Evolutionary conservation across 2,888 invertebrate species (phyloP).

Genomic region (Barypeithes pellucidus): DNA sequence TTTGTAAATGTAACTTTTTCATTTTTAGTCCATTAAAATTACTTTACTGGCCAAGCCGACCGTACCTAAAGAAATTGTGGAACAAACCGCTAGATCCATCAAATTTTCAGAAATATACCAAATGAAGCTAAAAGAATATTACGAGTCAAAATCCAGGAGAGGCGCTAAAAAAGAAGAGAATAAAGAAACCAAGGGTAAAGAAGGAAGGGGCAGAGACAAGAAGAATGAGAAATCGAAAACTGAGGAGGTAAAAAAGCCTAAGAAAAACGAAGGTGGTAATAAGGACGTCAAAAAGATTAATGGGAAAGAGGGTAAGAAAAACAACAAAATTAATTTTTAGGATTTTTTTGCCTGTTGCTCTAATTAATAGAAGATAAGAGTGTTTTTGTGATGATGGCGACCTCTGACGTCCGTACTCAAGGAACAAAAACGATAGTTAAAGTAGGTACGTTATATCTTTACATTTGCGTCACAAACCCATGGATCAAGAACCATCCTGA

Average conservation of each 20-base stretch:
- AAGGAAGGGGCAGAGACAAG: conserved; percentile 37
- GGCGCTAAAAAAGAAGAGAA: conserved; percentile 36
- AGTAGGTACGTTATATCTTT: no score
- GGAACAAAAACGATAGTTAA: no score
- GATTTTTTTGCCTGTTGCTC: no score
- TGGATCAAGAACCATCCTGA: no score
- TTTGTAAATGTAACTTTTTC: not conserved
- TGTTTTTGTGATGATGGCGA: no score
- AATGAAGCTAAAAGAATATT: conserved; percentile 52
- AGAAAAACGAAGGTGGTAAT: no score
- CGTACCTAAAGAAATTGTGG: conserved; percentile 54
- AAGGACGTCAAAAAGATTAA: conserved; percentile 17
- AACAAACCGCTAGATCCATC: conserved; percentile 53
- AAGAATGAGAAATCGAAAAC: conserved; percentile 38
- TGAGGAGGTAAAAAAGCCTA: conserved; percentile 6
- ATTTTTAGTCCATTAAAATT: conserved; percentile 55
- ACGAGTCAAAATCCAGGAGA: conserved; percentile 17
- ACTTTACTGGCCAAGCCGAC: conserved; percentile 55
- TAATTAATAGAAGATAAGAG: no score
- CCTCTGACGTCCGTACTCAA: no score
- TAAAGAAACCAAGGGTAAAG: conserved; percentile 36
- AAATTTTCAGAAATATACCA: conserved; percentile 58
- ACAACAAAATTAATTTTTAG: no score
- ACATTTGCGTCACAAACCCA: no score
- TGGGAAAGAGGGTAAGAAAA: conserved; percentile 19